Base-by-base conservation (phyloP, 2,797 vertebrate genomes). In the Kryptolebias ocellatus region DNA sequence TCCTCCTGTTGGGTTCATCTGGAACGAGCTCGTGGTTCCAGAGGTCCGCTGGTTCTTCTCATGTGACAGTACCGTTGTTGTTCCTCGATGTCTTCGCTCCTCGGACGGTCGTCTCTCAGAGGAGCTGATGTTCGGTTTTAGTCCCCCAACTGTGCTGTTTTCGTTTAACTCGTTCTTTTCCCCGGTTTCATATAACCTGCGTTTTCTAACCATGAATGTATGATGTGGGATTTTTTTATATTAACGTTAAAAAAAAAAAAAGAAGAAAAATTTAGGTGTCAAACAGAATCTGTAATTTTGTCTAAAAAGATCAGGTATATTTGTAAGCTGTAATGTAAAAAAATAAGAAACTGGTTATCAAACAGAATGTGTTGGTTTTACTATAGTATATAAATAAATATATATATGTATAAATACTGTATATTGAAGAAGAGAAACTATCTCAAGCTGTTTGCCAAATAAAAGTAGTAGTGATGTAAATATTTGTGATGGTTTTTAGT, bases 371-470 rank as follows among this genome's bases (percentile, higher is more conserved):
- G 91, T 93, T 92, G 90, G 89, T 91, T 94, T 39, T 92, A 90
- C 61, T 87, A 93, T 90, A 87, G 87, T 88, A 64, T 70, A 74
- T 60, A 72, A 39, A 45, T 64, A 73, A 59, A 87, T 82, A 69
- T 61, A 85, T 4, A 60, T 17, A 68, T 59, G 52, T 54, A 59
- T 85, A 89, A 81, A 91, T 91, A 93, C 87, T 93, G 90, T 93
- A 92, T 92, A 94, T 89, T 92, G 92, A 93, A 94, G 93, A 92
- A 89, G 90, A 89, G 90, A 91, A 74, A 91, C 86, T 92, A 94
- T 94, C 92, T 94, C 90, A 93, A 94, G 93, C 92, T 94, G 93
- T 93, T 95, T 94, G 92, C 94, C 93, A 94, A 95, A 94, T 94
- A 94, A 94, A 93, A 93, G 84, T 92, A 90, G 87, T 89, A 90